These are phyloP conservation scores for Mythimna lalbum DNA, from an alignment of 2,888 invertebrate genomes.

Conservation along the genomic window DNA sequence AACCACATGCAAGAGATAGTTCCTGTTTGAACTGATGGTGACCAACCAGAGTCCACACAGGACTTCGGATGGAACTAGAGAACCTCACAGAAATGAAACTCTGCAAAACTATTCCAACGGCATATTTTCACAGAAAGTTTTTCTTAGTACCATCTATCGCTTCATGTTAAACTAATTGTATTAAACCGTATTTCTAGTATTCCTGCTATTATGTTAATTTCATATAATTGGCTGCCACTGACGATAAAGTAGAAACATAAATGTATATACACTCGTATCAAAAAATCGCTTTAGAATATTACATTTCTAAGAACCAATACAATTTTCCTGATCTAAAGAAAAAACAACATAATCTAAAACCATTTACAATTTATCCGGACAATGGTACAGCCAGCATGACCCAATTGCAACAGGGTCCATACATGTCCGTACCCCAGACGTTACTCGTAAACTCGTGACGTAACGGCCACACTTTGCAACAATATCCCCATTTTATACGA, in stretches of 20 bases:
- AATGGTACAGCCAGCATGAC: conserved; percentile 30
- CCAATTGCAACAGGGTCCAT: conserved; percentile 43
- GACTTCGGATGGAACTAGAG: no score
- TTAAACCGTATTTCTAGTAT: no score
- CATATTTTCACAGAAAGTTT: no score
- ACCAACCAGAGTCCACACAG: no score
- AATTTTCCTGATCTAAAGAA: neutral
- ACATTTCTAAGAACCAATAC: neutral
- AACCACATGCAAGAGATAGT: no score
- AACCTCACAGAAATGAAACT: no score
- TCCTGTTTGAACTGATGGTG: no score
- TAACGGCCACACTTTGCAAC: conserved; percentile 45
- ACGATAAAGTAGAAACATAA: neutral
- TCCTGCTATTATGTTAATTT: no score
- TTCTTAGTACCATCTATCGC: no score
- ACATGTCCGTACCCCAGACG: conserved; percentile 37
- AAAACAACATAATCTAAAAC: conserved; percentile 16
- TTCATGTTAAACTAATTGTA: no score
- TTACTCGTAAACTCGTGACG: conserved; percentile 43
- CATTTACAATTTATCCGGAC: conserved; percentile 16
- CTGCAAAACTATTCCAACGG: no score
- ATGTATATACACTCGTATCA: neutral
- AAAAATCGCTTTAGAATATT: neutral
- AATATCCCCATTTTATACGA: conserved; percentile 53
- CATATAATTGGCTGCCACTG: neutral